phyloP scores from a whole-genome alignment of 2,888 invertebrate species.

The Xanthia icteritia region DNA sequence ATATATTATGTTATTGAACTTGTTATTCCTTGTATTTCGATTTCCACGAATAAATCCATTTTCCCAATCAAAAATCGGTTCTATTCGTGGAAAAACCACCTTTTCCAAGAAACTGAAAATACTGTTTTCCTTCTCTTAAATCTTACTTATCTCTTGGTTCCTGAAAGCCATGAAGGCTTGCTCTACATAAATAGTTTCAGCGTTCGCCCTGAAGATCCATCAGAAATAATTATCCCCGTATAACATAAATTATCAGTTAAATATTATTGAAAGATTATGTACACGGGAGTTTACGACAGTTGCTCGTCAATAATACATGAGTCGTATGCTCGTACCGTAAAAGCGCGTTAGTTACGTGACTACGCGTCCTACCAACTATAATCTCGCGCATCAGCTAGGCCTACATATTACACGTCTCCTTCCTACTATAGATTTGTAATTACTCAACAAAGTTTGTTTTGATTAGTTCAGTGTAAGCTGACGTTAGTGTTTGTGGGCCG shows the following conservation, averaged over 20 bases:
- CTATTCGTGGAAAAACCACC: no score
- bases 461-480: conserved; percentile 1
- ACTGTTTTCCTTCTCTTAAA: not conserved
- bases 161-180: no score
- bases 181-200: not conserved
- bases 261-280: conserved; percentile 16
- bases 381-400: conserved; percentile 38
- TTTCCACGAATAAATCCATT: not conserved
- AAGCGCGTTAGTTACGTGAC: not conserved
- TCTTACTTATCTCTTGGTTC: not conserved
- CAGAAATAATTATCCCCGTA: not conserved
- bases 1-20: not conserved
- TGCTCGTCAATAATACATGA: conserved; percentile 39
- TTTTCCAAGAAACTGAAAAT: not conserved
- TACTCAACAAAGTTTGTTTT: conserved; percentile 28
- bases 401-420: conserved; percentile 31
- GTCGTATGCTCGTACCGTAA: conserved; percentile 17
- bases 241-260: not conserved
- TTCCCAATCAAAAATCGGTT: not conserved
- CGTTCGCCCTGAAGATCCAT: not conserved
- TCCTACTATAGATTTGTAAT: conserved; percentile 30
- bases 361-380: conserved; percentile 32
- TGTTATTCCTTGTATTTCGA: not conserved
- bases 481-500: not conserved
- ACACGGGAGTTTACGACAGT: conserved; percentile 13